Conservation (phyloP, 2,113 vertebrate species). For the Peucedramus taeniatus region DNA sequence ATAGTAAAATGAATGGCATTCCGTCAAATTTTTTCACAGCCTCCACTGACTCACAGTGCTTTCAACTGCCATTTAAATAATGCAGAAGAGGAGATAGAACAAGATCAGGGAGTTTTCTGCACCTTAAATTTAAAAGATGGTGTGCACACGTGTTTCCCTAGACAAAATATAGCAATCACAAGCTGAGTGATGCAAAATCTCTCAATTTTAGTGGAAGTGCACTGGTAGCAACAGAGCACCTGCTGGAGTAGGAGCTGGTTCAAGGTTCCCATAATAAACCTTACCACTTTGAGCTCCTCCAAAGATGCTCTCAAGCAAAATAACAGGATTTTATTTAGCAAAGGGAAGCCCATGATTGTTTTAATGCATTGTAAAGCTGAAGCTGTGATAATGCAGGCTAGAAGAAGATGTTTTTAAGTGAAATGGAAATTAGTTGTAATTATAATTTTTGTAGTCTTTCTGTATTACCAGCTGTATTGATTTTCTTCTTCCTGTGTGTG, state of each 20-base stretch:
- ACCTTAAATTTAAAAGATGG: neutral
- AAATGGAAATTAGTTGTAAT: neutral
- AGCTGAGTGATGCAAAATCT: neutral
- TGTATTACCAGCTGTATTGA: constrained; percentile 12
- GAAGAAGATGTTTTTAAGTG: neutral
- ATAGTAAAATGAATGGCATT: neutral
- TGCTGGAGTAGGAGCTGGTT: neutral
- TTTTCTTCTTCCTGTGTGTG: neutral
- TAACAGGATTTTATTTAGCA: neutral
- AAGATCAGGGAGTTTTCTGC: neutral
- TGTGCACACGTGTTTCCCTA: neutral
- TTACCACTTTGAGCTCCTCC: neutral
- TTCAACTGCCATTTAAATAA: constrained; percentile 12
- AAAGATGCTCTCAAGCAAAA: neutral
- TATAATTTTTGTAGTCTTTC: neutral
- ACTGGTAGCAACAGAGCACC: neutral
- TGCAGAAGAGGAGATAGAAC: neutral
- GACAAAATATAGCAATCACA: neutral
- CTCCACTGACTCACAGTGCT: neutral
- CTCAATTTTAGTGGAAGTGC: neutral
- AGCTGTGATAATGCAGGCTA: neutral
- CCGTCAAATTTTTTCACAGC: fast-evolving
- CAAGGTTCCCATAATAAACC: neutral
- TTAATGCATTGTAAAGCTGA: neutral
- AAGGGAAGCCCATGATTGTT: neutral